phyloP scores from a whole-genome alignment of 2,888 invertebrate species.

The Spodoptera picta region DNA sequence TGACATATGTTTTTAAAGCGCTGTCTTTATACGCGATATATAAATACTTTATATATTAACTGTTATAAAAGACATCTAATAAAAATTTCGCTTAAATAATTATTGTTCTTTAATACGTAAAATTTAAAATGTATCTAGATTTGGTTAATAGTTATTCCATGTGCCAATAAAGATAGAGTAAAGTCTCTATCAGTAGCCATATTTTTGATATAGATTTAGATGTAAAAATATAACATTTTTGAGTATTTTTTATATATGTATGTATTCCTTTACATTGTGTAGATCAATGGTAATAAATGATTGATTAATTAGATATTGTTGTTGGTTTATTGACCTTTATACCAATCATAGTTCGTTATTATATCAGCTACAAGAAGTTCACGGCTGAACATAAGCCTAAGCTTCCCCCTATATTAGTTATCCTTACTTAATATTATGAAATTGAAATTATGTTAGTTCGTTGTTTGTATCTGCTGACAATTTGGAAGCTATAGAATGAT shows the following conservation, averaged over 20 bases:
- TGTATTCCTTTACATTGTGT: constrained; percentile 81
- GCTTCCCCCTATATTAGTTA: too few relatives aligned
- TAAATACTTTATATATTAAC: constrained; percentile 84
- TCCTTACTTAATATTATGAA: neutral
- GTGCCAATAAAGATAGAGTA: constrained; percentile 81
- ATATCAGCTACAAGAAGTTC: too few relatives aligned
- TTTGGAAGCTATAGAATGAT: too few relatives aligned
- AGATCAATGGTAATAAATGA: constrained; percentile 84
- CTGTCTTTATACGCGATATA: constrained; percentile 84
- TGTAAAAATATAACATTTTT: constrained; percentile 77
- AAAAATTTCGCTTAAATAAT: constrained; percentile 60
- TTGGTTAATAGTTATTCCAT: constrained; percentile 75
- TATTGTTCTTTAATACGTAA: constrained; percentile 68
- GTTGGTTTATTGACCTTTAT: constrained; percentile 39
- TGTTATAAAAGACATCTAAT: constrained; percentile 78
- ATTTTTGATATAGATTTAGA: constrained; percentile 82
- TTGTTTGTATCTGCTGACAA: too few relatives aligned
- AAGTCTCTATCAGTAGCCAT: constrained; percentile 82
- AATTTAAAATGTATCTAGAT: constrained; percentile 57
- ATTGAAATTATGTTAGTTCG: too few relatives aligned
- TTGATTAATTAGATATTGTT: constrained; percentile 73
- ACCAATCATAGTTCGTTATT: neutral
- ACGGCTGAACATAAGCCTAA: too few relatives aligned
- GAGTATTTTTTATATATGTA: constrained; percentile 78
- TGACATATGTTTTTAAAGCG: constrained; percentile 21